A percentile compares a stretch with the other conserved stretches of the same genome.
These are phyloP conservation scores for Pseudomyrmex pallidus DNA, from an alignment of 1,140 invertebrate genomes.

Conservation along the genomic window DNA sequence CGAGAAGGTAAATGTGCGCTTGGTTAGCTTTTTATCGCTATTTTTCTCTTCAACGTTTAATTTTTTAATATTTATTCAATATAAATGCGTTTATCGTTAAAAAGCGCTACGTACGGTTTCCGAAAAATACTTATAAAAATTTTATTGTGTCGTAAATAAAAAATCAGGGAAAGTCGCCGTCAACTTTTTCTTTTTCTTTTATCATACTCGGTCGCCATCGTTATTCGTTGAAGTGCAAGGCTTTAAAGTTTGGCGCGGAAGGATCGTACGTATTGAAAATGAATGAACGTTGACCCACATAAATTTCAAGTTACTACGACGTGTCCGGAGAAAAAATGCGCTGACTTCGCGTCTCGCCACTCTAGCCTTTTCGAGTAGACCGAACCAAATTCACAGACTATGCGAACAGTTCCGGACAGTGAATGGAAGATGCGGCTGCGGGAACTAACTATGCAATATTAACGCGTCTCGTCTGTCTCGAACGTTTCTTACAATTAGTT, in stretches of 20 bases:
- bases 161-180: background rate
- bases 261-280: conserved; percentile 41
- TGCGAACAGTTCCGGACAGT: conserved; percentile 5
- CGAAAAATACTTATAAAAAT: too few relatives aligned
- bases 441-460: conserved; percentile 28
- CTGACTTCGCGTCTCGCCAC: conserved; percentile 58
- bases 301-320: conserved; percentile 59
- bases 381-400: conserved; percentile 29
- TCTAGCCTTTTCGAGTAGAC: conserved; percentile 41
- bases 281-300: conserved; percentile 55
- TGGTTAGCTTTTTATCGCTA: background rate
- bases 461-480: conserved; percentile 6
- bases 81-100: too few relatives aligned
- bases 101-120: too few relatives aligned
- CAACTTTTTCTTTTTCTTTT: background rate
- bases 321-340: conserved; percentile 59
- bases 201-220: background rate
- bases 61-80: background rate
- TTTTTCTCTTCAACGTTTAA: background rate
- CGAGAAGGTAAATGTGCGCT: background rate
- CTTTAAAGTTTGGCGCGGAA: conserved; percentile 24
- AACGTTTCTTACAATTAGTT: conserved; percentile 6
- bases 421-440: conserved; percentile 16
- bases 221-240: conserved; percentile 21
- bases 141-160: background rate